Evolutionary conservation across 2,888 invertebrate genomes (phyloP).

Genomic region (Dryobota labecula): DNA sequence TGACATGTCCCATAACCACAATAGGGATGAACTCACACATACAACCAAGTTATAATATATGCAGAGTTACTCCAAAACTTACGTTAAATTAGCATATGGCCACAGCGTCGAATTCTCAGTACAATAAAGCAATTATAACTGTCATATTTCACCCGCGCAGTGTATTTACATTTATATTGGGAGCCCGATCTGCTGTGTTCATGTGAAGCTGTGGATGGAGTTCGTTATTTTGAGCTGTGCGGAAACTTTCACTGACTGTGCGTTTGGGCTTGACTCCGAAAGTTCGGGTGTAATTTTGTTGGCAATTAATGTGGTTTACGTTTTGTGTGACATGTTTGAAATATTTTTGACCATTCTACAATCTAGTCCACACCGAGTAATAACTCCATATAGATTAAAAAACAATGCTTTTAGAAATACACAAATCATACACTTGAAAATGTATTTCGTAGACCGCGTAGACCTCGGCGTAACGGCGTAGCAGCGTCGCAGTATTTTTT

Average conservation of each 20-base stretch:
- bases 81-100: slow-evolving; percentile 79
- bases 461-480: not conserved
- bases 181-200: slow-evolving; percentile 61
- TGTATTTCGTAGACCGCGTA: slow-evolving; percentile 2
- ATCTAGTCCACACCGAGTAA: not conserved
- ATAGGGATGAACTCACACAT: slow-evolving; percentile 29
- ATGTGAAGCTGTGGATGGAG: slow-evolving; percentile 43
- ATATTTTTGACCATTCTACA: not conserved
- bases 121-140: slow-evolving; percentile 90
- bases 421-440: not conserved
- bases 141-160: slow-evolving; percentile 86
- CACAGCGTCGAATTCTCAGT: slow-evolving; percentile 74
- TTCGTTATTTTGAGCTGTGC: slow-evolving; percentile 57
- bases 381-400: too few species aligned
- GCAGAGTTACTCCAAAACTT: slow-evolving; percentile 64
- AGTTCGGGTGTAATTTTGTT: slow-evolving; percentile 1
- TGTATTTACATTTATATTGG: slow-evolving; percentile 90
- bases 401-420: too few species aligned
- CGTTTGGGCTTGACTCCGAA: not conserved
- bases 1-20: slow-evolving; percentile 49
- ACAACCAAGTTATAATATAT: slow-evolving; percentile 61
- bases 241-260: slow-evolving; percentile 51
- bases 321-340: not conserved
- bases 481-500: not conserved
- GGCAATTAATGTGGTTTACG: not conserved